Percentiles rank a stretch among this genome's conserved stretches.
These are phyloP conservation scores for Circaetus gallicus DNA, from an alignment of 2,113 vertebrate species.

Conservation along the genomic window DNA sequence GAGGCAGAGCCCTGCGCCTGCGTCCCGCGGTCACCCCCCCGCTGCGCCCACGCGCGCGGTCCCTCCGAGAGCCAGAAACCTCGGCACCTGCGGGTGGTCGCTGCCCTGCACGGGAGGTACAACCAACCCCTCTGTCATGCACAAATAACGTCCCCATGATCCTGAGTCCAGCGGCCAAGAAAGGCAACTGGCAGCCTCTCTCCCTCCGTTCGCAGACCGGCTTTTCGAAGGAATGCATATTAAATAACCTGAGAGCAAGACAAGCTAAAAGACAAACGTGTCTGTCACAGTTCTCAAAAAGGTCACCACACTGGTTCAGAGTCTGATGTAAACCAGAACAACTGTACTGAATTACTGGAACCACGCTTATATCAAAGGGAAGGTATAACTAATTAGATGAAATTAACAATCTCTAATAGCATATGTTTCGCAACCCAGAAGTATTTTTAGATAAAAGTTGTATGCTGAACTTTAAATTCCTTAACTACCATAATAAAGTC, in stretches of 20 bases:
- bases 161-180: neutral
- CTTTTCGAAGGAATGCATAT: neutral
- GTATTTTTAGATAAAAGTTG: neutral
- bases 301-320: neutral
- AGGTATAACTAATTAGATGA: neutral
- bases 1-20: neutral
- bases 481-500: neutral
- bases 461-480: neutral
- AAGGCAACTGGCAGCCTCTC: neutral
- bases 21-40: neutral
- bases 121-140: neutral
- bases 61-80: neutral
- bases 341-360: neutral
- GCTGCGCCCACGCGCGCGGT: rapidly evolving
- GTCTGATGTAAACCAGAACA: neutral
- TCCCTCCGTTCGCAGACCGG: neutral
- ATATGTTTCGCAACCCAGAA: neutral
- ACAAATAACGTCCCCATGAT: neutral
- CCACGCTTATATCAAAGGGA: neutral
- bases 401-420: neutral
- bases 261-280: neutral
- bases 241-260: neutral
- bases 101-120: neutral
- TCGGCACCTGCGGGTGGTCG: neutral
- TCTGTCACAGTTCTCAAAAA: neutral